A percentile compares a stretch with the other conserved stretches of the same genome.
Evolutionary conservation across 2,888 invertebrate genomes (phyloP).

Genomic region (Homarus gammarus): DNA sequence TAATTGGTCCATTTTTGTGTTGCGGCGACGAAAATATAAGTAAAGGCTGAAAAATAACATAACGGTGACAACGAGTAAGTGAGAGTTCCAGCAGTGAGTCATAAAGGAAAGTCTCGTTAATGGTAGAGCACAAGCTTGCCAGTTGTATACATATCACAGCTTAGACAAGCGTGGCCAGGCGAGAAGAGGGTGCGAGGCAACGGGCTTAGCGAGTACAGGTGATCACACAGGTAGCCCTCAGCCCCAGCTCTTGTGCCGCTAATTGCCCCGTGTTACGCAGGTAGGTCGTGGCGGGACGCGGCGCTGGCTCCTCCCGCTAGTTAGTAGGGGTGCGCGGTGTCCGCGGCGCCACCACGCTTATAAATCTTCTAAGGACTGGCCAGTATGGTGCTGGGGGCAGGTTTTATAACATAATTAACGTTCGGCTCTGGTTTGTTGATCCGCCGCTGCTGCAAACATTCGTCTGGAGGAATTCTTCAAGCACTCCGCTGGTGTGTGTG

Average conservation of each 20-base stretch:
- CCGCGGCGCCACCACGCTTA: background rate
- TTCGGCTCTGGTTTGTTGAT: background rate
- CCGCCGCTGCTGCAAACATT: background rate
- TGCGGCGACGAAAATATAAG: no score
- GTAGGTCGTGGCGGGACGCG: background rate
- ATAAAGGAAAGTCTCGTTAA: no score
- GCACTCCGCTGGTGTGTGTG: conserved; percentile 14
- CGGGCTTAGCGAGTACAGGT: background rate
- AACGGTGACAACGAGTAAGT: no score
- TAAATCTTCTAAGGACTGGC: background rate
- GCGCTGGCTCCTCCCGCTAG: background rate
- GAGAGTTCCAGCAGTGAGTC: no score
- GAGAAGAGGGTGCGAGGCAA: background rate
- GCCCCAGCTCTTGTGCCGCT: background rate
- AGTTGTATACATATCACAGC: no score
- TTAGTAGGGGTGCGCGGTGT: background rate
- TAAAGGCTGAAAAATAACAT: no score
- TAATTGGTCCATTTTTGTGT: no score
- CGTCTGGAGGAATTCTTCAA: background rate
- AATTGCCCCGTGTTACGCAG: conserved; percentile 10
- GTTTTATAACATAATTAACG: conserved; percentile 17
- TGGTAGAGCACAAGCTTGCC: no score
- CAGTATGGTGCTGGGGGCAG: background rate
- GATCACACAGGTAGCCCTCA: conserved; percentile 2
- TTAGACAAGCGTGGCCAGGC: background rate